Conservation (phyloP, 2,888 invertebrate genomes). For the Abrostola triplasia region DNA sequence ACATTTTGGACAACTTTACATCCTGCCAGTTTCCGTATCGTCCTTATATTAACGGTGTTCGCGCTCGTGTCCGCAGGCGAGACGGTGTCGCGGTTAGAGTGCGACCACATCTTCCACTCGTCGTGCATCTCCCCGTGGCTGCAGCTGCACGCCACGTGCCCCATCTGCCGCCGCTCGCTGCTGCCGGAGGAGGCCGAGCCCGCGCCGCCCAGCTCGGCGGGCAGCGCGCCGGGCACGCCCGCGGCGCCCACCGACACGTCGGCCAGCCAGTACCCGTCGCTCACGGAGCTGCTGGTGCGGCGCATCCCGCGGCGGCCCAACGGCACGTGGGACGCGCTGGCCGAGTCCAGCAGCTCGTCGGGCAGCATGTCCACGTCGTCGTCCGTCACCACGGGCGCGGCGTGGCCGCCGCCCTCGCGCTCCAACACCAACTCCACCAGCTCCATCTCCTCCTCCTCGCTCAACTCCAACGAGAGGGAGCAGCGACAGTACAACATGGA, state of each 20-base stretch:
- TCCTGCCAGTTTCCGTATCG: too few species aligned
- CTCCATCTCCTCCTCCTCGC: constrained; percentile 55
- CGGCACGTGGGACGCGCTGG: constrained; percentile 43
- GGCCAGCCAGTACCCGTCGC: constrained; percentile 49
- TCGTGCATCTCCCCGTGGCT: constrained; percentile 98
- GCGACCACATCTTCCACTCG: constrained; percentile 97
- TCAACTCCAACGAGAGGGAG: constrained; percentile 65
- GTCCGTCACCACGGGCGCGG: constrained; percentile 38
- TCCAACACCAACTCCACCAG: constrained; percentile 42
- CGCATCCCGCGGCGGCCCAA: constrained; percentile 36
- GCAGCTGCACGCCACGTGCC: constrained; percentile 98
- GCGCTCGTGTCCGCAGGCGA: constrained; percentile 86
- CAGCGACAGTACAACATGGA: constrained; percentile 82
- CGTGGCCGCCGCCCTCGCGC: constrained; percentile 36
- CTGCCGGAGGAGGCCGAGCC: constrained; percentile 61
- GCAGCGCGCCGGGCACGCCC: constrained; percentile 27
- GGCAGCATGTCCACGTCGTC: constrained; percentile 42
- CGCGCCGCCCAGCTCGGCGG: constrained; percentile 38
- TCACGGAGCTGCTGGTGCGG: constrained; percentile 59
- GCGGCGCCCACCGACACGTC: constrained; percentile 24
- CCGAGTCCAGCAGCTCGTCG: constrained; percentile 37
- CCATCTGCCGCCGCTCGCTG: constrained; percentile 94
- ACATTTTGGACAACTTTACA: too few species aligned
- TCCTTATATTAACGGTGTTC: not conserved
- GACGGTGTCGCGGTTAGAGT: constrained; percentile 93